phyloP scores from a whole-genome alignment of 2,797 vertebrate species.

The Tokudaia muenninki region DNA sequence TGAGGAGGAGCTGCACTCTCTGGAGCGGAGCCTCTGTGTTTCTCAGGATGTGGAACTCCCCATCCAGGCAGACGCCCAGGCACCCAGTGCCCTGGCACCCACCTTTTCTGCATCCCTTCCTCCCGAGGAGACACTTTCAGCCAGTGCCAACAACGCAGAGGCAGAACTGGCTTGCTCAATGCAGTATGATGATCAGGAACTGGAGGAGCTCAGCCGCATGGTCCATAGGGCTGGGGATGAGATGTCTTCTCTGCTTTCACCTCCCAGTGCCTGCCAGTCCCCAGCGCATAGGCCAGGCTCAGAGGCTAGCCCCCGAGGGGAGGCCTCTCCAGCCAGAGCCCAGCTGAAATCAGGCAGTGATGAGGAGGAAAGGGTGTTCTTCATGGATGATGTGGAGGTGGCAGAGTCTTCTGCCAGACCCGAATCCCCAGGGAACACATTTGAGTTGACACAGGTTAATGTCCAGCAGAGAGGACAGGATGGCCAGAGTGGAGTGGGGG shows the following conservation, averaged over 20 bases:
- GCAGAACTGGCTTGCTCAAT: constrained; percentile 97
- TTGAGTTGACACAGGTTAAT: constrained; percentile 79
- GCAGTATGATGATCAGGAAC: constrained; percentile 98
- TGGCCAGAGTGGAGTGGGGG: constrained; percentile 83
- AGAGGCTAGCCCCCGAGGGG: constrained; percentile 89
- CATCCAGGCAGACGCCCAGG: constrained; percentile 85
- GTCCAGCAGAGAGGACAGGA: constrained; percentile 79
- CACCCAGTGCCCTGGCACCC: constrained; percentile 83
- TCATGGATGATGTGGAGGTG: constrained; percentile 96
- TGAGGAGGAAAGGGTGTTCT: constrained; percentile 96
- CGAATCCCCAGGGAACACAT: constrained; percentile 78
- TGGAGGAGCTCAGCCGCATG: constrained; percentile 98
- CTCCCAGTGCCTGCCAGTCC: constrained; percentile 94
- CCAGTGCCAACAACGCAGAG: constrained; percentile 90
- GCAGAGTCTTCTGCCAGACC: constrained; percentile 87
- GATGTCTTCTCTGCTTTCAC: constrained; percentile 97
- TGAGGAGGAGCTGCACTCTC: constrained; percentile 92
- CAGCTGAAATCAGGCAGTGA: constrained; percentile 84
- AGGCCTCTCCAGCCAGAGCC: constrained; percentile 90
- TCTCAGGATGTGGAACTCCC: constrained; percentile 94
- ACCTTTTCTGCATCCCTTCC: constrained; percentile 82
- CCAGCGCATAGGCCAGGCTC: constrained; percentile 90
- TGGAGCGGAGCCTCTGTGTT: constrained; percentile 96
- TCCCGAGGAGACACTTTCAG: constrained; percentile 83
- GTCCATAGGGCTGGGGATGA: constrained; percentile 96